phyloP scores from a whole-genome alignment of 2,797 vertebrate species.

The Xenops minutus region DNA sequence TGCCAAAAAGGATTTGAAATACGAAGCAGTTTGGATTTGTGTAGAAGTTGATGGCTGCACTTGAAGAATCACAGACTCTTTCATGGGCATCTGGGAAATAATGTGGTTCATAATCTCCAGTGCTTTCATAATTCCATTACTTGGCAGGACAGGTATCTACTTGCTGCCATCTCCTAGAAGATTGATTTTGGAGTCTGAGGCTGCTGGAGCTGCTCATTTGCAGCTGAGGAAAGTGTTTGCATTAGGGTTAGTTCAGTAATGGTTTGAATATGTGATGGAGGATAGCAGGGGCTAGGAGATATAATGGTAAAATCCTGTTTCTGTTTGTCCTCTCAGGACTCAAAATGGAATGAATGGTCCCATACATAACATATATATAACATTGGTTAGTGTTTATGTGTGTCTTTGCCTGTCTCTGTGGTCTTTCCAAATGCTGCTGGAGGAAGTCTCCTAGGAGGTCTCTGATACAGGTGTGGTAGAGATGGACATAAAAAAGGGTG shows the following conservation, averaged over 20 bases:
- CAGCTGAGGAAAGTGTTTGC: neutral
- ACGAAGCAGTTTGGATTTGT: constrained; percentile 22
- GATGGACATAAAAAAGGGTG: neutral
- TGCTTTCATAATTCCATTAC: neutral
- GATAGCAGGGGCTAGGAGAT: neutral
- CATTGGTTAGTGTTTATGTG: neutral
- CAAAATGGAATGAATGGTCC: neutral
- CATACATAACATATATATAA: fast-evolving
- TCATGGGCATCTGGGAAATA: constrained; percentile 22
- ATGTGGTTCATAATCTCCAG: constrained; percentile 8
- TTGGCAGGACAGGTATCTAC: neutral
- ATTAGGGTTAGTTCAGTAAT: neutral
- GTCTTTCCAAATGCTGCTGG: neutral
- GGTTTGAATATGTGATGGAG: neutral
- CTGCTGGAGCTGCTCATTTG: neutral
- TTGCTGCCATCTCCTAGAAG: neutral
- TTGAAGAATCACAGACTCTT: constrained; percentile 2
- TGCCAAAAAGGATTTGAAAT: constrained; percentile 59
- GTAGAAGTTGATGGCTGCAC: neutral
- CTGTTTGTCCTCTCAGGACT: neutral
- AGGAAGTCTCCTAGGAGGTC: neutral
- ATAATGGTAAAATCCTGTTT: neutral
- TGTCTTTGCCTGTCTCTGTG: neutral
- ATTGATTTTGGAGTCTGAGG: neutral
- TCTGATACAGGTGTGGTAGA: neutral